Evolutionary conservation across 1,140 invertebrate species (phyloP).

Genomic region (Drosophila virilis): DNA sequence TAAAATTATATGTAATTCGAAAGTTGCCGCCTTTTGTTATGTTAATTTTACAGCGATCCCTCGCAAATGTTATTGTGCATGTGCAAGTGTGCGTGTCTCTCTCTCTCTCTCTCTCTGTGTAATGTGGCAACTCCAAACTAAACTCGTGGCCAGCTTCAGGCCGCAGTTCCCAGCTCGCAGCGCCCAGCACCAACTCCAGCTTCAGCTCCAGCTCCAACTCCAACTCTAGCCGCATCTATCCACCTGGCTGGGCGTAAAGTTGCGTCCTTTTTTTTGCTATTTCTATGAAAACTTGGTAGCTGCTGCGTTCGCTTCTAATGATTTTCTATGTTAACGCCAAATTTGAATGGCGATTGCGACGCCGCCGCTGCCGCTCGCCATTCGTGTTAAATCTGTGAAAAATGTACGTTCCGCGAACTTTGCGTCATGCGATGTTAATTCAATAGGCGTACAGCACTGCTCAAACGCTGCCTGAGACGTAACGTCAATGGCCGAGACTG

Average conservation of each 20-base stretch:
- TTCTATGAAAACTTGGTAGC: constrained; percentile 82
- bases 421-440: constrained; percentile 82
- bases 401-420: constrained; percentile 79
- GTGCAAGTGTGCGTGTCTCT: constrained; percentile 4
- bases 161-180: constrained; percentile 1
- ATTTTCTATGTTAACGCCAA: constrained; percentile 71
- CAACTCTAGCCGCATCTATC: background rate
- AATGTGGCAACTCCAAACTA: constrained; percentile 6
- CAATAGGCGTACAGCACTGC: constrained; percentile 66
- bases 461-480: constrained; percentile 52
- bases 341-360: constrained; percentile 20
- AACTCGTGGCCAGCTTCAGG: constrained; percentile 15
- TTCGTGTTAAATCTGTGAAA: constrained; percentile 46
- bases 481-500: constrained; percentile 54
- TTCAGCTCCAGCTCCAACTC: constrained; percentile 23
- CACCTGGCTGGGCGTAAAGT: constrained; percentile 17
- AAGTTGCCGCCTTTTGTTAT: constrained; percentile 59
- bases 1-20: constrained; percentile 63
- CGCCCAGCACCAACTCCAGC: constrained; percentile 8
- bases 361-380: constrained; percentile 6
- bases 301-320: constrained; percentile 72
- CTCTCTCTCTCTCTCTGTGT: background rate
- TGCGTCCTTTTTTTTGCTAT: constrained; percentile 69
- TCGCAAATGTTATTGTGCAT: constrained; percentile 44
- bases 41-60: constrained; percentile 68